Conservation (phyloP, 1,140 invertebrate species). For the Drosophila murphyi region DNA sequence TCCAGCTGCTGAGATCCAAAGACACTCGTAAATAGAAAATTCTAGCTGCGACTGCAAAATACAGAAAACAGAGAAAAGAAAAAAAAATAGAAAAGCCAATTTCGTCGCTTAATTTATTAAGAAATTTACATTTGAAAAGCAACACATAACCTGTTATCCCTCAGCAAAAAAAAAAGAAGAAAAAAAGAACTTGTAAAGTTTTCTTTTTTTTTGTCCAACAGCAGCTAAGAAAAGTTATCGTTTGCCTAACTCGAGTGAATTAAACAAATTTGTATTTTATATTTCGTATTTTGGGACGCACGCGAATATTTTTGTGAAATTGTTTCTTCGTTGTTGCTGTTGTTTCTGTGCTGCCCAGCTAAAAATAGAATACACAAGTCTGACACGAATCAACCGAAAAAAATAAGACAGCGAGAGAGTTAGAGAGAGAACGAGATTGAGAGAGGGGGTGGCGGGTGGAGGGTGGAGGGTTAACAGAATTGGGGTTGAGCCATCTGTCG, state of each 20-base stretch:
- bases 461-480: no score
- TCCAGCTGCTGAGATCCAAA: background rate
- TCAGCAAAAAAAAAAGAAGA: no score
- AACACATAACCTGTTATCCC: no score
- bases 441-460: no score
- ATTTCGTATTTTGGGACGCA: no score
- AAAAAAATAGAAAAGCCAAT: background rate
- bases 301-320: background rate
- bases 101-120: background rate
- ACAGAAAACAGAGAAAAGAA: background rate
- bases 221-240: no score
- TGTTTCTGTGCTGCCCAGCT: background rate
- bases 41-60: constrained; percentile 7
- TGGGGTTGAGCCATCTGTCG: background rate
- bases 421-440: background rate
- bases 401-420: no score
- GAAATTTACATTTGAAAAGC: background rate
- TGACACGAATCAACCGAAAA: background rate
- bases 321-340: background rate
- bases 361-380: background rate
- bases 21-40: constrained; percentile 17
- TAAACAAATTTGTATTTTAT: no score
- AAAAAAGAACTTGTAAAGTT: no score
- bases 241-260: no score
- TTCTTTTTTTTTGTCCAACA: no score